A percentile compares a stretch with the other conserved stretches of the same genome.
phyloP scores from a whole-genome alignment of 2,113 vertebrate genomes.

The Excalfactoria chinensis region DNA sequence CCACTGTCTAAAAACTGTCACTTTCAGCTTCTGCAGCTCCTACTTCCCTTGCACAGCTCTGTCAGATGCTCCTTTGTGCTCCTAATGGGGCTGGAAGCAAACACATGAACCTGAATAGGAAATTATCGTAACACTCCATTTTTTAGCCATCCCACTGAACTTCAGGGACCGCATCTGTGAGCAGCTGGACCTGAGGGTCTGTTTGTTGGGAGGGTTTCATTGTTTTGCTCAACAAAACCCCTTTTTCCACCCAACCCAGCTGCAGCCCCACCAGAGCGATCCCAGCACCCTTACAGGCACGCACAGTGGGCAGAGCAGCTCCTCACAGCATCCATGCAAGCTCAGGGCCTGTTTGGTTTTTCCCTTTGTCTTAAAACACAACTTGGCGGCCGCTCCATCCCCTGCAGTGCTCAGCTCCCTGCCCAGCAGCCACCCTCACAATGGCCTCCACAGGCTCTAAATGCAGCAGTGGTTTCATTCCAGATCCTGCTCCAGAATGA shows the following conservation, averaged over 20 bases:
- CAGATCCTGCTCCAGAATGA: constrained; percentile 42
- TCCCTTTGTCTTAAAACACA: constrained; percentile 32
- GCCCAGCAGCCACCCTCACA: not conserved
- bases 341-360: constrained; percentile 11
- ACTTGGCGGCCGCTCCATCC: not conserved
- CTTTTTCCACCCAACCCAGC: not conserved
- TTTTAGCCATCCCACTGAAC: not conserved
- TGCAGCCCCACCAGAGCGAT: not conserved
- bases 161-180: not conserved
- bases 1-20: not conserved
- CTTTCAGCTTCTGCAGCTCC: not conserved
- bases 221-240: not conserved
- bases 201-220: not conserved
- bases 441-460: constrained; percentile 42
- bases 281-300: not conserved
- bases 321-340: not conserved
- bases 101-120: not conserved
- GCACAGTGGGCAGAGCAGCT: not conserved
- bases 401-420: constrained; percentile 21
- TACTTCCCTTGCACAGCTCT: not conserved
- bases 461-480: not conserved
- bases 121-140: not conserved
- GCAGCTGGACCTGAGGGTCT: not conserved
- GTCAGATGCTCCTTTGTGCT: not conserved
- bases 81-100: not conserved